These are phyloP conservation scores for Merodon equestris DNA, from an alignment of 2,888 invertebrate genomes.

Conservation along the genomic window DNA sequence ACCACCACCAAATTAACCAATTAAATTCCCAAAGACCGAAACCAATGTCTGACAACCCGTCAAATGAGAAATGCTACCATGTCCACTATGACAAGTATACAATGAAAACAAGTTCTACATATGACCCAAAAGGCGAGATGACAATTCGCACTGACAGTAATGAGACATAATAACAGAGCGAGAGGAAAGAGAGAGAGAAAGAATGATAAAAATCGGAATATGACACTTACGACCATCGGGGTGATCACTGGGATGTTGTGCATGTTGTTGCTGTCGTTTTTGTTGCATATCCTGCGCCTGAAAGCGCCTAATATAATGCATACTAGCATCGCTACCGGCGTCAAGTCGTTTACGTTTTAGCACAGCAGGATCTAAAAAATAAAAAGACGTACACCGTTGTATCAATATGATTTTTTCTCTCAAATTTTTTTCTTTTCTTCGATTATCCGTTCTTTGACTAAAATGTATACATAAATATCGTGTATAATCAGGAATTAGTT, in stretches of 20 bases:
- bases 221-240: slow-evolving; percentile 77
- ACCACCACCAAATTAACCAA: slow-evolving; percentile 23
- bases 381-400: slow-evolving; percentile 45
- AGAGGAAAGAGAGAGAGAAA: neutral
- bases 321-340: slow-evolving; percentile 76
- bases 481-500: slow-evolving; percentile 31
- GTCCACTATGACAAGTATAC: slow-evolving; percentile 8
- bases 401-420: slow-evolving; percentile 71
- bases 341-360: slow-evolving; percentile 80
- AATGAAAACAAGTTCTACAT: slow-evolving; percentile 22
- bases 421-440: slow-evolving; percentile 25
- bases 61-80: slow-evolving; percentile 27
- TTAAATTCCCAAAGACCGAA: slow-evolving; percentile 8
- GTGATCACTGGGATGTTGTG: slow-evolving; percentile 73
- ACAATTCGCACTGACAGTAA: slow-evolving; percentile 8
- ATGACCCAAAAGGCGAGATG: slow-evolving; percentile 4
- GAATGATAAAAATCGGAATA: slow-evolving; percentile 20
- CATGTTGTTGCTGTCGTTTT: slow-evolving; percentile 72
- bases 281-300: slow-evolving; percentile 71
- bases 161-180: slow-evolving; percentile 5
- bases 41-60: neutral
- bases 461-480: slow-evolving; percentile 18
- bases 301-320: slow-evolving; percentile 77
- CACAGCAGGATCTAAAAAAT: slow-evolving; percentile 81
- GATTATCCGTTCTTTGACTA: slow-evolving; percentile 38